phyloP scores from a whole-genome alignment of 2,797 vertebrate genomes.

The Carduelis carduelis region DNA sequence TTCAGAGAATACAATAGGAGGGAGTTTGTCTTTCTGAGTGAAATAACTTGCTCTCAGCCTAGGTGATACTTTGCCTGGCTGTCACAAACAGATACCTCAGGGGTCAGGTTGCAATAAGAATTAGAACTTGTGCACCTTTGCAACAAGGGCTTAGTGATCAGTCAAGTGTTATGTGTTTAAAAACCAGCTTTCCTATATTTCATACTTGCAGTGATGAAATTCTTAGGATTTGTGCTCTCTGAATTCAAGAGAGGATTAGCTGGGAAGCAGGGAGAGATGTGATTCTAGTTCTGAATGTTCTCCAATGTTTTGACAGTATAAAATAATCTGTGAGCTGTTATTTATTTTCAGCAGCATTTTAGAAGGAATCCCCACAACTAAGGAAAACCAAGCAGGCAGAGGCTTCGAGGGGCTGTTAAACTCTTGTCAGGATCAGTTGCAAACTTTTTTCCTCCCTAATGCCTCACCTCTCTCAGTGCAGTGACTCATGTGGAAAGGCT shows the following conservation, averaged over 20 bases:
- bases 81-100: not conserved
- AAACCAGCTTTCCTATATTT: not conserved
- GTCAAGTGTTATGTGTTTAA: not conserved
- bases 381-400: not conserved
- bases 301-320: not conserved
- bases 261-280: not conserved
- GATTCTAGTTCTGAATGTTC: not conserved
- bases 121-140: not conserved
- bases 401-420: not conserved
- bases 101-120: not conserved
- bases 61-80: not conserved
- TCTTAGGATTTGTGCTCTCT: not conserved
- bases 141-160: not conserved
- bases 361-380: not conserved
- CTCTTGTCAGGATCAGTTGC: not conserved
- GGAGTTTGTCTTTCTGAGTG: not conserved
- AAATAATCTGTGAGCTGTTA: not conserved
- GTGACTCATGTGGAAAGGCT: conserved; percentile 9
- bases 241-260: not conserved
- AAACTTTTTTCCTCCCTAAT: not conserved
- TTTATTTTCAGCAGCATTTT: not conserved
- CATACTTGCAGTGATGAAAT: not conserved
- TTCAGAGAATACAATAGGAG: not conserved
- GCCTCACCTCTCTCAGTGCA: not conserved
- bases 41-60: not conserved